A percentile compares a stretch with the other conserved stretches of the same genome.
Evolutionary conservation across 2,888 invertebrate genomes (phyloP).

Genomic region (Acheta domesticus): DNA sequence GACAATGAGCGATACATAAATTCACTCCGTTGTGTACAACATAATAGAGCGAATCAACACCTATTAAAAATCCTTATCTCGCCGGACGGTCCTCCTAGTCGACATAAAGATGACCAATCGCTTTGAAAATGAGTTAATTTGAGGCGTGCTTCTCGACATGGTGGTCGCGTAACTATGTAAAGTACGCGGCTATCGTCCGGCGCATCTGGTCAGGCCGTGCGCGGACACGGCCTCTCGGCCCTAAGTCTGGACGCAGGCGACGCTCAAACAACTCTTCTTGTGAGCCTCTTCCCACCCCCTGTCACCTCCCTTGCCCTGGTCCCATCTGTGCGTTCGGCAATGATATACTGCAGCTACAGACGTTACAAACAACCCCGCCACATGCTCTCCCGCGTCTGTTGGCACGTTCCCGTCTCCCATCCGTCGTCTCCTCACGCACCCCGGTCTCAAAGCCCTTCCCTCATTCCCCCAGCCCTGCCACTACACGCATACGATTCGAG

Average conservation of each 20-base stretch:
- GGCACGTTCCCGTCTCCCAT: too few relatives aligned
- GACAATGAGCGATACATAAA: not conserved
- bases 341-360: too few relatives aligned
- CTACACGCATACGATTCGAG: too few relatives aligned
- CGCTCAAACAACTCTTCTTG: too few relatives aligned
- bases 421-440: too few relatives aligned
- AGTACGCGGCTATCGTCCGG: not conserved
- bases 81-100: not conserved
- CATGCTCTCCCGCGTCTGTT: too few relatives aligned
- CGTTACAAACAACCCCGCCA: too few relatives aligned
- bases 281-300: too few relatives aligned
- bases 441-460: too few relatives aligned
- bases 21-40: not conserved
- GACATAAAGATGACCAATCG: not conserved
- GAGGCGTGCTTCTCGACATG: not conserved
- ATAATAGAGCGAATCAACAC: constrained; percentile 5
- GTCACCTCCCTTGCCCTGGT: too few relatives aligned
- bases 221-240: not conserved
- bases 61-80: constrained; percentile 4
- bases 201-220: not conserved
- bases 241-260: not conserved
- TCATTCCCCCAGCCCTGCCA: too few relatives aligned
- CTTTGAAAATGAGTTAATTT: constrained; percentile 18
- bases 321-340: too few relatives aligned
- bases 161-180: not conserved